Base-by-base conservation (phyloP, 2,888 invertebrate species). In the Euclidia mi region DNA sequence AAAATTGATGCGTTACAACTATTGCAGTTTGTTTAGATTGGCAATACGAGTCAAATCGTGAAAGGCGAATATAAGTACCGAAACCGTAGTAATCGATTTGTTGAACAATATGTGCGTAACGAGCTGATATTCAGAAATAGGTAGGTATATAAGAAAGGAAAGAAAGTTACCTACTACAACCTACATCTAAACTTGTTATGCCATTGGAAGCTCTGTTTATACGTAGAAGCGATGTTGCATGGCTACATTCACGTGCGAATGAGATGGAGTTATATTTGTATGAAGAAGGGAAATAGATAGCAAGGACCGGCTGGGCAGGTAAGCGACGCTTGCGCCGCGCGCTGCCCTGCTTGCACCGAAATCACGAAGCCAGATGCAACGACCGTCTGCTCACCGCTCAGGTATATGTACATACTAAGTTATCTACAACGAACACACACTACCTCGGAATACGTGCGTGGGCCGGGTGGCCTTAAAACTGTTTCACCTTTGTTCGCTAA, bases 281-380 rank as follows among this genome's bases (percentile, higher is more conserved):
- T 50, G 49, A 43, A 63, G 49, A 67, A 74, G 64, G 62, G 82
- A 84, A 59, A 67, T 59, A 64, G 84, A 84, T 65, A 63, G 78
- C 56, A 64, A 69, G 79, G 80, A 89, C 89, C 85, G 86, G 89
- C 85, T 75, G 73, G 70, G 81, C 88, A 87, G 87, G 88, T 85
- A 87, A 80, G 68, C 75, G 75, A 65, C 74, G 65, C 74, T 75
- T 71, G 66, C 79, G 74, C 71, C 70, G 74, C n/a, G n/a, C n/a
- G n/a, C n/a, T n/a, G n/a, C 59, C 66, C 73, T 76, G 79, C 71
- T n/a, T n/a, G 77, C 80, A 78, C 72, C 79, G 65, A 85, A 87
- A 87, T 86, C 88, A 84, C 81, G 77, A 79, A 76, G 80, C 84
- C 84, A 84, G 85, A 85, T 87, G 87, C 84, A 82, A 75, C 82